Conservation (phyloP, 1,140 invertebrate genomes). For the Oryctes rhinoceros region DNA sequence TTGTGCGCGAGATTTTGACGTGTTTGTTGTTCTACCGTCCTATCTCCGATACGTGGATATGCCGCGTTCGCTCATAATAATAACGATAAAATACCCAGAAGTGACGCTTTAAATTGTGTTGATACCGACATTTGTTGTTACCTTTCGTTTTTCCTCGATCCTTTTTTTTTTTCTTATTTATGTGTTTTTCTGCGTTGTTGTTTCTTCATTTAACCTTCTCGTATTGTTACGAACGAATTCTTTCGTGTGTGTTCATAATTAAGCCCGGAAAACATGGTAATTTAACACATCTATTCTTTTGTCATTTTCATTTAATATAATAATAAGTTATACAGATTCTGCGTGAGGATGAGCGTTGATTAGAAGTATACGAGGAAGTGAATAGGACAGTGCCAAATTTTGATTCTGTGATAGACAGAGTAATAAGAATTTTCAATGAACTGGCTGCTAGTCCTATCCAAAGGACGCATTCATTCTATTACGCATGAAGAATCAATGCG, state of each 20-base stretch:
- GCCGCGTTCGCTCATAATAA: conserved; percentile 13
- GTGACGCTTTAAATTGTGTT: conserved; percentile 30
- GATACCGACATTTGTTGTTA: conserved; percentile 7
- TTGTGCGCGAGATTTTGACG: conserved; percentile 13
- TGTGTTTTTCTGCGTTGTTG: background rate
- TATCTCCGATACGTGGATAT: background rate
- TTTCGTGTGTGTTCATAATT: background rate
- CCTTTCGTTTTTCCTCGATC: background rate
- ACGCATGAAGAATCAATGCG: too few relatives aligned
- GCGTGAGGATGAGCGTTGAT: too few relatives aligned
- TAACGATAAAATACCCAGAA: conserved; percentile 28
- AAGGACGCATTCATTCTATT: too few relatives aligned
- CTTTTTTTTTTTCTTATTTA: conserved; percentile 5
- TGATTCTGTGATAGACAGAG: too few relatives aligned
- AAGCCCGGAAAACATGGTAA: too few relatives aligned
- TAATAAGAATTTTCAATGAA: too few relatives aligned
- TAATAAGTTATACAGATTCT: too few relatives aligned
- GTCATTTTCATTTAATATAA: too few relatives aligned
- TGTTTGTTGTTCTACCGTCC: conserved; percentile 15
- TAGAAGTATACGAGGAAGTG: too few relatives aligned
- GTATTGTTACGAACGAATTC: background rate
- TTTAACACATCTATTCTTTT: too few relatives aligned
- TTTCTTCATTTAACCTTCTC: background rate
- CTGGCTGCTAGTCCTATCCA: too few relatives aligned
- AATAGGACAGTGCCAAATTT: too few relatives aligned